Evolutionary conservation across 1,140 invertebrate genomes (phyloP), one percentile per base, ranked within the genome.

Genomic region (Drosophila setifemur): DNA sequence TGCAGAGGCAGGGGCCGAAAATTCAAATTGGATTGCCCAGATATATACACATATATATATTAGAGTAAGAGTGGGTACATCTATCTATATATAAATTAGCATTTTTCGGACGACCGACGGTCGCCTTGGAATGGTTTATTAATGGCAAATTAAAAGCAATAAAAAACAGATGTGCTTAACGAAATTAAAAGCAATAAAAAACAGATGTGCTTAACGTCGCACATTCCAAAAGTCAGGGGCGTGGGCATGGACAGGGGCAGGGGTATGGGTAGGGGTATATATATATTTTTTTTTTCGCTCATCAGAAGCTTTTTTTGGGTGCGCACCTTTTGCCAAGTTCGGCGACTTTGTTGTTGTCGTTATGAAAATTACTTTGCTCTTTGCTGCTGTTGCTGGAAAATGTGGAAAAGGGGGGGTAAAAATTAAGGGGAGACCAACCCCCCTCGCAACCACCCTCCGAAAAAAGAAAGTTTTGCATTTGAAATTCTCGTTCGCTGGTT

Each of bases 161-260:
- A 89, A 89, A 89, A 89, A 89, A 85, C 87, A 89, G 87, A 89
- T 89, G 87, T 89, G 87, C 87, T 89, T 87, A 89, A 85, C 83
- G 76, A n/a, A n/a, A n/a, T 89, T 89, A 89, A 89, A 89, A 89
- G 87, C 83, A 89, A 89, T 89, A 89, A 89, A 89, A 89, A 89
- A 85, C 87, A 89, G 87, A 89, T 89, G 87, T 89, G 87, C 87
- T 89, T 87, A 89, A 85, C 83, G 76, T 81, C 73, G 87, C 87
- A 87, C 75, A 89, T 85, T 88, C 79, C 79, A 71, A 73, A 58
- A 69, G 23, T 33, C 1, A 8, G 25, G 14, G 8, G 40, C n/a
- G 28, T 5, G 26, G 21, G 7, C n/a, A n/a, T n/a, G n/a, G n/a
- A n/a, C n/a, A n/a, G 6, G 9, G 23, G 4, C 6, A 21, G 35